Conservation (phyloP, 2,113 vertebrate species). For the Jacana jacana region DNA sequence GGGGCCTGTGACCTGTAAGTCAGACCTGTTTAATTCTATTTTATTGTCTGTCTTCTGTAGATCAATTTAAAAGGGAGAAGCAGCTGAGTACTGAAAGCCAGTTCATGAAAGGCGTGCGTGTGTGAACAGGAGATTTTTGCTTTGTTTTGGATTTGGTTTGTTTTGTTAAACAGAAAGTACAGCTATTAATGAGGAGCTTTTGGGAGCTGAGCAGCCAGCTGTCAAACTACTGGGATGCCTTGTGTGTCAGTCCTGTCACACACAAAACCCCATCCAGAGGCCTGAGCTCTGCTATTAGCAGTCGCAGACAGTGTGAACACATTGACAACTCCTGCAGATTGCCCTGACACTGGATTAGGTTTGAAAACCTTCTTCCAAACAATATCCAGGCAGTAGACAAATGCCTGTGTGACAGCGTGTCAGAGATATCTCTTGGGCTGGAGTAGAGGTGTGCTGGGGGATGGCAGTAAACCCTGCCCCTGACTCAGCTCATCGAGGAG, state of each 20-base stretch:
- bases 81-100: neutral
- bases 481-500: neutral
- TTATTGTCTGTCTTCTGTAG: neutral
- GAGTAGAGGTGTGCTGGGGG: neutral
- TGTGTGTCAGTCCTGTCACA: neutral
- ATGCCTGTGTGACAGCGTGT: neutral
- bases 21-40: neutral
- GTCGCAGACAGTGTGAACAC: neutral
- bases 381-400: neutral
- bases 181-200: neutral
- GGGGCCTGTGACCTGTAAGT: neutral
- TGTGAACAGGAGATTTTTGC: neutral
- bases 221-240: neutral
- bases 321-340: neutral
- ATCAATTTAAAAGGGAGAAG: neutral
- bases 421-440: neutral
- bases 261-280: neutral
- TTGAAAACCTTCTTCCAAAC: neutral
- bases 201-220: neutral
- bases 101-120: fast-evolving
- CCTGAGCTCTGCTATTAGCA: neutral
- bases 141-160: neutral
- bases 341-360: neutral
- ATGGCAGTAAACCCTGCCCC: neutral
- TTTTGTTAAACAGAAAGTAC: neutral